phyloP scores from a whole-genome alignment of 2,113 vertebrate genomes.

The Crotalus horridus region DNA sequence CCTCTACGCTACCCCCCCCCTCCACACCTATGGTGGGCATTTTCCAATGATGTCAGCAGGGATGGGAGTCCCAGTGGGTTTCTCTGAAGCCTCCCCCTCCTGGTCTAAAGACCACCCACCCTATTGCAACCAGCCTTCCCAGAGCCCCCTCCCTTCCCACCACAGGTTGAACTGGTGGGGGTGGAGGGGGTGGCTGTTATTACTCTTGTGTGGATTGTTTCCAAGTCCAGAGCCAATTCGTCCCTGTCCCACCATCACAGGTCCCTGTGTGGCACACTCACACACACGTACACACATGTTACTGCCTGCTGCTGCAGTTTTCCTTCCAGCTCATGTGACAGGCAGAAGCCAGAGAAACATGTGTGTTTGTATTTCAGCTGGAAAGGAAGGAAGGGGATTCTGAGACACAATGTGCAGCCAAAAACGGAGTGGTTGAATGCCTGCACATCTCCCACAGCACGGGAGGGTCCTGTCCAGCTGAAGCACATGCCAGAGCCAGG shows the following conservation, averaged over 20 bases:
- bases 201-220: background rate
- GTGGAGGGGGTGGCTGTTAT: background rate
- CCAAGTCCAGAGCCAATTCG: background rate
- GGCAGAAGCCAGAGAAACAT: background rate
- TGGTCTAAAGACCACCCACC: background rate
- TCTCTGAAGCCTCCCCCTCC: background rate
- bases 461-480: background rate
- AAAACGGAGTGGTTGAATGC: background rate
- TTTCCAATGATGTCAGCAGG: background rate
- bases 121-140: background rate
- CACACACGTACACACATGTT: background rate
- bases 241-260: background rate
- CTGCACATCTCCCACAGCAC: background rate
- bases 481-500: background rate
- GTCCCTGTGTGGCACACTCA: background rate
- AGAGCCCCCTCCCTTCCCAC: background rate
- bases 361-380: background rate
- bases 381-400: background rate
- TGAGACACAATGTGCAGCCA: constrained; percentile 1
- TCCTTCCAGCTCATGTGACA: background rate
- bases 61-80: background rate
- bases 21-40: background rate
- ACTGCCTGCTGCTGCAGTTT: background rate
- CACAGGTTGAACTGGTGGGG: background rate
- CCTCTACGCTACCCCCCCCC: background rate